Evolutionary conservation across 1,140 invertebrate species (phyloP), one percentile per base, ranked within the genome.

Genomic region (Aphelenchoides fujianensis): DNA sequence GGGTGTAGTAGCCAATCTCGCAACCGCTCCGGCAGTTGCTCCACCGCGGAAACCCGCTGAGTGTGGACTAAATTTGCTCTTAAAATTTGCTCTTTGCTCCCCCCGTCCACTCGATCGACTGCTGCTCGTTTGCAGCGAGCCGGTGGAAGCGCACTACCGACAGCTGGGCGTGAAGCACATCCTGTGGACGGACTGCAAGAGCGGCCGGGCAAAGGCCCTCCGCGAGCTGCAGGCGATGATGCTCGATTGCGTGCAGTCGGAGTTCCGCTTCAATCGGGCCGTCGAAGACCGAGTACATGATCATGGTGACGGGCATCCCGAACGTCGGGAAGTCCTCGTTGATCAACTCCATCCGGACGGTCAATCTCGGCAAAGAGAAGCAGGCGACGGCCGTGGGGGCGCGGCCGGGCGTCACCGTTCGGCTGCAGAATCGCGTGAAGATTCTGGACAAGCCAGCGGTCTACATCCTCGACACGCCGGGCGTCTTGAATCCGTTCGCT

Each of bases 301-400:
- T 95, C 0, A 93, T 98, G 91, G 90, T 97, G 0, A 93, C 97
- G 74, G 96, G 96, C 2, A 91, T 97, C 5, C 96, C 96, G 0
- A 98, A 98, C 88, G 94, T 97, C 35, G 96, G 96, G 19, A 98
- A 98, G 86, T 98, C 95, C 12, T 95, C 94, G 0, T 83, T 98
- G 2, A 92, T 97, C 2, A 98, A 98, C 87, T 88, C 89, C 68
- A 81, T 98, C 23, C 87, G 95, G 73, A 90, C 90, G 76, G 88
- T 85, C 30, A 86, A 92, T 84, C 85, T 93, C n/a, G 87, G 78
- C 2, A 72, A 70, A 37, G 74, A 80, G 37, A 32, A 72, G 16
- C 76, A 69, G 23, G 79, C 80, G 2, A 74, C 79, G 9, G 23
- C 23, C 2, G 79, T 76, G 53, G 95, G 94, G 0, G 90, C 90